Conservation (phyloP, 2,113 vertebrate genomes). For the Cebidichthys violaceus region DNA sequence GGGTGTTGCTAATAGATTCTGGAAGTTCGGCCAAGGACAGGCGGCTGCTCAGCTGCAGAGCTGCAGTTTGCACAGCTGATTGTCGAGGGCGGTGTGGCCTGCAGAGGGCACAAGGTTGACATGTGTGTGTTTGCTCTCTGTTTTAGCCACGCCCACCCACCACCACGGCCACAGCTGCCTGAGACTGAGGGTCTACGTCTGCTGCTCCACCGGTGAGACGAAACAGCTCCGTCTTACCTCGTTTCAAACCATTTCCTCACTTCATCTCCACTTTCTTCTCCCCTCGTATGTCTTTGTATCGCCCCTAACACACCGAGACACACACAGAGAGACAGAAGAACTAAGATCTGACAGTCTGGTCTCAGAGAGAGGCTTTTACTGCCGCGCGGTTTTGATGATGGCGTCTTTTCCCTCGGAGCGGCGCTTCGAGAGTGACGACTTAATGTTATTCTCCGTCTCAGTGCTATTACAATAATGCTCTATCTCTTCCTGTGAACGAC, state of each 20-base stretch:
- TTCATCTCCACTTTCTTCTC: conserved; percentile 18
- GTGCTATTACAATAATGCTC: conserved; percentile 58
- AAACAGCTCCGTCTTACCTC: neutral
- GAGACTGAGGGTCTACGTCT: conserved; percentile 95
- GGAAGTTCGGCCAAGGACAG: conserved; percentile 49
- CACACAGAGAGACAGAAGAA: conserved; percentile 19
- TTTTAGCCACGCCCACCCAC: conserved; percentile 91
- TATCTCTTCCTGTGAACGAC: conserved; percentile 31
- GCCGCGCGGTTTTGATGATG: conserved; percentile 51
- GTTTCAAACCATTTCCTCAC: conserved; percentile 7
- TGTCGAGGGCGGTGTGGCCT: conserved; percentile 41
- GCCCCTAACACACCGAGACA: conserved; percentile 22
- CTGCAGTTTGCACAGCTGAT: conserved; percentile 10
- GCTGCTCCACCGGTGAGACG: conserved; percentile 94
- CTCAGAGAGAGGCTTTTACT: conserved; percentile 46
- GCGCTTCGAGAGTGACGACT: conserved; percentile 55
- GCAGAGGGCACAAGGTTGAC: conserved; percentile 71
- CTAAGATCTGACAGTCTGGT: conserved; percentile 50
- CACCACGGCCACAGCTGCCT: conserved; percentile 94
- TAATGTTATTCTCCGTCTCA: conserved; percentile 61
- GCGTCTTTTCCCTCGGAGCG: conserved; percentile 43
- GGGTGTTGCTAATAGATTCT: conserved; percentile 46
- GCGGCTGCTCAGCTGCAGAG: neutral
- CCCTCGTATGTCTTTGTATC: conserved; percentile 18
- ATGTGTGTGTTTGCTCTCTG: conserved; percentile 53